Base-by-base conservation (phyloP, 92 coral and sea anemone genomes). In the Scolanthus callimorphus region DNA sequence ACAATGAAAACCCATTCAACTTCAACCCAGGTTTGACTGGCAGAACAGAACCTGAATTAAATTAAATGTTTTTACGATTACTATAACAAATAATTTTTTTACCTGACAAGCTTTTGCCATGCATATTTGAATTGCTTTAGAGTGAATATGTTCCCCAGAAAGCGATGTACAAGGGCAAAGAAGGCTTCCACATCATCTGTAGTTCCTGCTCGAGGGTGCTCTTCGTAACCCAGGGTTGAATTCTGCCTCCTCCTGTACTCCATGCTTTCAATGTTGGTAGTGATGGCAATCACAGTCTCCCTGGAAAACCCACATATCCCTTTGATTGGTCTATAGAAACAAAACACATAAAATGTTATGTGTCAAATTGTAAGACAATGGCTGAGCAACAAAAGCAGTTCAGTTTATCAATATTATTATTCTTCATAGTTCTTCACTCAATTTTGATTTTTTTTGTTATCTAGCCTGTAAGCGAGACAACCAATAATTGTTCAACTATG, bases 181-280 rank as follows among this genome's bases (percentile, higher is more conserved):
- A 83, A 53, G 1, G 67, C 90, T 47, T 83, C 84, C 4, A 77
- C 84, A 64, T 82, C 76, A 70, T 82, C 79, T 6, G 89, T 70
- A 17, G 79, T 55, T 3, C 89, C 89, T 49, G 80, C 84, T 6
- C 69, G 47, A 2, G 83, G 89, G 47, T 82, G 89, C 54, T 82
- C 83, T 27, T 71, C 78, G 44, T 62, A 76, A 1, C 89, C 89
- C 49, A 57, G 21, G 3, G 17, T 34, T 0, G 1, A 15, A 49
- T 49, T 76, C 11, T 76, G 70, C n/a, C 89, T 44, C 45, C 82
- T 37, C 1, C 79, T 21, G 41, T 51, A 65, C 80, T 82, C 89
- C 12, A 76, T 43, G 29, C 79, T 69, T 41, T 82, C 80, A 19
- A 76, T 69, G 53, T 82, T 82, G 11, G 83, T 64, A 1, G 76